Evolutionary conservation across 2,888 invertebrate genomes (phyloP), one percentile per base, ranked within the genome.

Genomic region (Dolomedes plantarius): DNA sequence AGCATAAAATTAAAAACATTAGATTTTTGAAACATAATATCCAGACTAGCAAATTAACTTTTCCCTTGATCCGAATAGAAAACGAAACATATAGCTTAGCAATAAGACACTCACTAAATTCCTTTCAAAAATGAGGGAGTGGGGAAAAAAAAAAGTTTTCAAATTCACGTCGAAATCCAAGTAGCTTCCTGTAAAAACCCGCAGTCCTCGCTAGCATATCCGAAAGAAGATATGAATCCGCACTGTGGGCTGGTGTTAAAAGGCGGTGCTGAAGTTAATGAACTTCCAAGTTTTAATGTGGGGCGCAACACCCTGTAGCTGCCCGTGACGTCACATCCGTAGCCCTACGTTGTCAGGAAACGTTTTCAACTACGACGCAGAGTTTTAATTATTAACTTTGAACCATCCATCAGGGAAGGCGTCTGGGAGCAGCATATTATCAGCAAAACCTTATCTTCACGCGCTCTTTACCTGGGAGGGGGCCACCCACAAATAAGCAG

Each of bases 371-470:
- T 36, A 68, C 69, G 73, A 73, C 62, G 31, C 80, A 64, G 73
- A 80, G 65, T 80, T 80, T 80, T 80, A 80, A 80, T 80, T 80
- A 80, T 80, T 80, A 80, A 50, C 65, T 80, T 46, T 27, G 46
- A 41, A 73, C 73, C 80, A 80, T 80, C 80, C 80, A 73, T 80
- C 80, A 80, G 73, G 46, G 64, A 50, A 69, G 36, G 68, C 50
- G 50, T 65, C 69, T 69, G 39, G 69, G 69, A 36, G 19, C 69
- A 41, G 31, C 28, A 36, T 56, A 41, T 64, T 79, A 79, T 79
- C 78, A 79, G 78, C 62, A 62, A 78, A 78, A 79, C 79, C 72
- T 80, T 80, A 80, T 80, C 80, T 77, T 31, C 56, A 29, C 36
- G 28, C 32, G 62, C 73, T 62, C 62, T 78, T 78, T 78, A 65